Evolutionary conservation across 2,797 vertebrate species (phyloP).

Genomic region (Sebastes nivosus): DNA sequence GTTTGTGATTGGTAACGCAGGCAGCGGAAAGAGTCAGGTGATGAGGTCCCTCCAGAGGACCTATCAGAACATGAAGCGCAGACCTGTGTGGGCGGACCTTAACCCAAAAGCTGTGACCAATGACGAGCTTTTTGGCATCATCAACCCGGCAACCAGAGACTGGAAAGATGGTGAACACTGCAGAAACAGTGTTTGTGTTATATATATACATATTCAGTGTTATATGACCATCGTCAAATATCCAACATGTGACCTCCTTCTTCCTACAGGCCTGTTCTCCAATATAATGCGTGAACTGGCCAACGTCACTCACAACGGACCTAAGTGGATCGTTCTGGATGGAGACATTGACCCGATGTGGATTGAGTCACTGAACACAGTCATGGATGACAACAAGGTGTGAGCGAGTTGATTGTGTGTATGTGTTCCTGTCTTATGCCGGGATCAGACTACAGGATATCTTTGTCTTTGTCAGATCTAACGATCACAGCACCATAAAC

Average conservation of each 20-base stretch:
- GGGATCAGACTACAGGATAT: too few species aligned
- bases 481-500: too few species aligned
- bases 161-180: conserved; percentile 80
- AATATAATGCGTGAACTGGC: conserved; percentile 94
- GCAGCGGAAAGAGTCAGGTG: conserved; percentile 95
- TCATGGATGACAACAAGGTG: conserved; percentile 99
- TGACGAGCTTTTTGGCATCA: conserved; percentile 95
- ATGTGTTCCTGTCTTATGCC: too few species aligned
- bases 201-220: background rate
- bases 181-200: background rate
- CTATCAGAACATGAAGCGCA: conserved; percentile 90
- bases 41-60: conserved; percentile 90
- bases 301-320: conserved; percentile 88
- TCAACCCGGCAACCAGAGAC: conserved; percentile 92
- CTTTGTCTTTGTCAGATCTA: too few species aligned
- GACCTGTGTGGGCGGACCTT: conserved; percentile 92
- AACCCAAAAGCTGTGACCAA: conserved; percentile 97
- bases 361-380: conserved; percentile 98
- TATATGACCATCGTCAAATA: background rate
- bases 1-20: conserved; percentile 92
- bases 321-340: conserved; percentile 97
- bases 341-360: conserved; percentile 99
- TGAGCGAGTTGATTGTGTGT: background rate
- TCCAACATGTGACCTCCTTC: background rate
- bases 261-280: conserved; percentile 89